phyloP scores from a whole-genome alignment of 2,797 vertebrate genomes.

The Manis pentadactyla region DNA sequence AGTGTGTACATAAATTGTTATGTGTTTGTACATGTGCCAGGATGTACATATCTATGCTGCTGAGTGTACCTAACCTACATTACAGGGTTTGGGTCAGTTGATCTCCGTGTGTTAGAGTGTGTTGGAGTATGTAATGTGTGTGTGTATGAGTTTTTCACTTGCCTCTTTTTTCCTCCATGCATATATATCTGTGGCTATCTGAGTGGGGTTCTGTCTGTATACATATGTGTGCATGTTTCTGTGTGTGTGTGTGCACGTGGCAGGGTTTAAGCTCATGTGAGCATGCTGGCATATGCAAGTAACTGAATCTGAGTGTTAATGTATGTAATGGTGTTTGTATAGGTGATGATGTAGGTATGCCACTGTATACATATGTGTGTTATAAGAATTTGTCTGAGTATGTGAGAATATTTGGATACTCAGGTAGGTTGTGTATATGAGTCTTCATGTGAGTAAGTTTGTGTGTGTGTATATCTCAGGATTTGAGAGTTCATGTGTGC shows the following conservation, averaged over 20 bases:
- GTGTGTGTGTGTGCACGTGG: background rate
- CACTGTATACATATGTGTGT: background rate
- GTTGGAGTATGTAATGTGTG: background rate
- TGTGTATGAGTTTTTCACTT: constrained; percentile 46
- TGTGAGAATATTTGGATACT: constrained; percentile 52
- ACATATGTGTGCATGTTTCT: background rate
- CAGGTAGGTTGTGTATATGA: background rate
- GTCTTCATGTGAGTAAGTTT: constrained; percentile 5
- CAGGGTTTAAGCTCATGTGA: constrained; percentile 12
- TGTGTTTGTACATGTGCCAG: background rate
- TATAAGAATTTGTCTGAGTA: constrained; percentile 19
- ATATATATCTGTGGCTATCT: constrained; percentile 31
- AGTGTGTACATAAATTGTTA: background rate
- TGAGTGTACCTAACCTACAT: background rate
- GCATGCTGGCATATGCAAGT: constrained; percentile 8
- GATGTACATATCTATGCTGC: background rate
- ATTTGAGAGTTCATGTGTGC: background rate
- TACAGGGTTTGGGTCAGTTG: background rate
- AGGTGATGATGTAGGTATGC: background rate
- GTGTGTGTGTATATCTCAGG: background rate
- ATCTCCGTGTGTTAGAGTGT: background rate
- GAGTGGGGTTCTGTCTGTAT: background rate
- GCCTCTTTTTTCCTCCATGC: background rate
- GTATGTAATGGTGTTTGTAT: constrained; percentile 13
- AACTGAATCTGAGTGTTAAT: constrained; percentile 54